Evolutionary conservation across 2,888 invertebrate genomes (phyloP).

Genomic region (Drosophila incognita): DNA sequence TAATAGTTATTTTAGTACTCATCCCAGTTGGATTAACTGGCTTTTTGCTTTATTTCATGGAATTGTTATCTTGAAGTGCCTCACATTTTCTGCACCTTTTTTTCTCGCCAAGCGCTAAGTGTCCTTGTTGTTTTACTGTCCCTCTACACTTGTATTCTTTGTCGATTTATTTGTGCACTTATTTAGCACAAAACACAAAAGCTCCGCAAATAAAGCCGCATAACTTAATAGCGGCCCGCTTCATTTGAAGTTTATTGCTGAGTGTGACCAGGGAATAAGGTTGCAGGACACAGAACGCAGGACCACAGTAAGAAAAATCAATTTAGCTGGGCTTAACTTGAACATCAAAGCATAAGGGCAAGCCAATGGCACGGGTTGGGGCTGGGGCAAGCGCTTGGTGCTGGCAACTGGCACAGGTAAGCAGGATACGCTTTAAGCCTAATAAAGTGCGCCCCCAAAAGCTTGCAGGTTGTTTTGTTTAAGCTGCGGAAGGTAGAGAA

Average conservation of each 20-base stretch:
- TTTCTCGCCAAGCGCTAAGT: conserved; percentile 24
- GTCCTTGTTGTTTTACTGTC: conserved; percentile 26
- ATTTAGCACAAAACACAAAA: conserved; percentile 69
- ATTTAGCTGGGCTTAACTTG: conserved; percentile 78
- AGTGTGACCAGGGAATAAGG: conserved; percentile 52
- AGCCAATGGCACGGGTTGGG: background rate
- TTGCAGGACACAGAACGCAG: conserved; percentile 25
- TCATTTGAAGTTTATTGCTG: conserved; percentile 79
- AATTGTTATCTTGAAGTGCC: conserved; percentile 22
- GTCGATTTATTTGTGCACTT: conserved; percentile 77
- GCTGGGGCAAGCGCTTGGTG: background rate
- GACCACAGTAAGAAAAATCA: conserved; percentile 71
- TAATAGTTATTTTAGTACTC: conserved; percentile 31
- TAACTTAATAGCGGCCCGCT: conserved; percentile 77
- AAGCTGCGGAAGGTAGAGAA: conserved; percentile 20
- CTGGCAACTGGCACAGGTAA: conserved; percentile 54
- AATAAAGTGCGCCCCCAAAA: conserved; percentile 76
- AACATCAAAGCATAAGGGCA: conserved; percentile 80
- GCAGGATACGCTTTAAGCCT: conserved; percentile 70
- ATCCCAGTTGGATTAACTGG: conserved; percentile 37
- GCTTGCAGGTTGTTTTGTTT: conserved; percentile 44
- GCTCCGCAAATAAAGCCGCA: conserved; percentile 72
- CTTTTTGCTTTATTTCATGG: conserved; percentile 3
- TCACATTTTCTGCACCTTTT: conserved; percentile 24
- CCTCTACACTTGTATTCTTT: conserved; percentile 40